Evolutionary conservation across 2,113 vertebrate genomes (phyloP).

Genomic region (Aythya baeri): DNA sequence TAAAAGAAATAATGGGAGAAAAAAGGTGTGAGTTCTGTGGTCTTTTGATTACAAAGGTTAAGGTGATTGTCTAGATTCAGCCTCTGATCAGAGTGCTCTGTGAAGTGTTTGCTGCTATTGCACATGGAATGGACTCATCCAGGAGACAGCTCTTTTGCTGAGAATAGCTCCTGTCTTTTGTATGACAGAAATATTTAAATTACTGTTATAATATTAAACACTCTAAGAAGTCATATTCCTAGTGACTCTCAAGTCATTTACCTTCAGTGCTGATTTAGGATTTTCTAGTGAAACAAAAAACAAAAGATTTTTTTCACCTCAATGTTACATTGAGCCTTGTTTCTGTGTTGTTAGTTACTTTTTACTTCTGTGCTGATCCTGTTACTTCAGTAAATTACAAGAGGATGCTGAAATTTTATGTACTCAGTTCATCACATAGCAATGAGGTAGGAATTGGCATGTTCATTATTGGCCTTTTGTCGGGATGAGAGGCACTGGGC

Average conservation of each 20-base stretch:
- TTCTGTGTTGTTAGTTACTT: background rate
- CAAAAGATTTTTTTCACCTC: background rate
- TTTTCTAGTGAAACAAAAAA: background rate
- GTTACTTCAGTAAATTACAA: background rate
- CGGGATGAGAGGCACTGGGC: too few relatives aligned
- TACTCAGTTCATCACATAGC: background rate
- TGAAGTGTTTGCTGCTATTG: background rate
- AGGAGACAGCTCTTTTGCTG: background rate
- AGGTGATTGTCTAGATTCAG: background rate
- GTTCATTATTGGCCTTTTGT: background rate
- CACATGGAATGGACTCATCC: background rate
- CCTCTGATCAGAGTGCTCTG: background rate
- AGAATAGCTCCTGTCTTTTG: background rate
- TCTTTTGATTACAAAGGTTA: background rate
- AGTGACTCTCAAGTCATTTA: background rate
- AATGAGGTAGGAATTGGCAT: background rate
- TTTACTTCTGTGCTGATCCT: background rate
- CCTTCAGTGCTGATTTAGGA: background rate
- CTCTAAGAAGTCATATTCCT: background rate
- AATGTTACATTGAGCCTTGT: background rate
- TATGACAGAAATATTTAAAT: background rate
- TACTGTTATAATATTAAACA: background rate
- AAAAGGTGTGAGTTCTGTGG: background rate
- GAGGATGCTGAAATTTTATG: background rate
- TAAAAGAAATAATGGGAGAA: background rate